Evolutionary conservation across 1,140 invertebrate species (phyloP), one percentile per base, ranked within the genome.

Genomic region (Habropoda laboriosa): DNA sequence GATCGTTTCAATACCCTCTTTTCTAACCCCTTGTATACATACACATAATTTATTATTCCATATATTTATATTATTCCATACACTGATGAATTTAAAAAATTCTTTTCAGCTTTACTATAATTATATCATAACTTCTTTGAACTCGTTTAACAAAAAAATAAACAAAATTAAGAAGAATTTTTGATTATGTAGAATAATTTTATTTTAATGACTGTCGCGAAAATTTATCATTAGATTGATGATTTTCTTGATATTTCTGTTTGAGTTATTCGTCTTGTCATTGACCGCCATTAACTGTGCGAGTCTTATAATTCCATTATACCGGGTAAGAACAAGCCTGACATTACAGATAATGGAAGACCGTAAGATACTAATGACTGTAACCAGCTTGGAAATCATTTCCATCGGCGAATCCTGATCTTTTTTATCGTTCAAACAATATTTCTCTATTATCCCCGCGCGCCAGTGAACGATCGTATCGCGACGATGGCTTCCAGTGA

Each of bases 341-440:
- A 35, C 35, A 70, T 70, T 70, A 70, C 16, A 16, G 67, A 38
- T 70, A 70, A 70, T 53, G 63, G 63, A 66, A 30, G 40, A 66
- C 16, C 16, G n/a, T 42, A 18, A 53, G 66, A 38, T 53, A 40
- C n/a, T 70, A 70, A 70, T 53, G 47, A 38, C 63, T 66, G 18
- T 66, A 66, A 66, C 32, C n/a, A 55, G 49, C n/a, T 38, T 13
- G 49, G 35, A 38, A 55, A 70, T 49, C 32, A 38, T 70, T 70
- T 70, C 49, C 49, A 55, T 55, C 49, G 4, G 32, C 8, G 18
- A n/a, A 70, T 45, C 61, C 12, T 24, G 3, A 10, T 24, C 21
- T 58, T 40, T 63, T 16, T 24, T 13, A 18, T 40, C 38, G 64
- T 47, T 47, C 27, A 18, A 49, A 47, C 21, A 63, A 63, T 30